A percentile compares a stretch with the other conserved stretches of the same genome.
Conservation (phyloP, 2,888 invertebrate genomes). For the Microdon myrmicae region DNA sequence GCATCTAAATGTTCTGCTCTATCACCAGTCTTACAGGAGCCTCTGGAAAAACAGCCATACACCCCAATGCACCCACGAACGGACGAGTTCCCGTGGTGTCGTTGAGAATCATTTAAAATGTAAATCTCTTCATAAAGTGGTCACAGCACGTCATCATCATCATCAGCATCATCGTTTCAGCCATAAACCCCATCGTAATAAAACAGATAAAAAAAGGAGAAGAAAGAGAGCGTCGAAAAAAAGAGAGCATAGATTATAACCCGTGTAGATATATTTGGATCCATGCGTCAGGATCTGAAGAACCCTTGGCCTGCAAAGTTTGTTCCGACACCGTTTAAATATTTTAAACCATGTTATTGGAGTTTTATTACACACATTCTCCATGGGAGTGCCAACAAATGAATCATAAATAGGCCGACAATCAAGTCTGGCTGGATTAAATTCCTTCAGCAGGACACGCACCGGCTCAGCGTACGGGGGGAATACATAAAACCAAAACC, state of each 20-base stretch:
- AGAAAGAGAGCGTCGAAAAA: no score
- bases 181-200: constrained; percentile 34
- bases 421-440: constrained; percentile 4
- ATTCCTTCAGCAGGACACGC: no score
- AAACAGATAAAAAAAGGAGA: no score
- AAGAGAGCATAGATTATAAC: no score
- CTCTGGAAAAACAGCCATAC: constrained; percentile 16
- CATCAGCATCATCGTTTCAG: constrained; percentile 21
- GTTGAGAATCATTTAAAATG: constrained; percentile 54
- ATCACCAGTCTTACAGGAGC: constrained; percentile 17
- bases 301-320: constrained; percentile 19
- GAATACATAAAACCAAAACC: background rate
- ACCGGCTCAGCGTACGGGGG: background rate
- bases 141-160: constrained; percentile 55
- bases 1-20: constrained; percentile 24
- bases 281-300: constrained; percentile 3
- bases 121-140: constrained; percentile 56
- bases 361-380: constrained; percentile 29
- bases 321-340: constrained; percentile 40
- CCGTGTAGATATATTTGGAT: background rate
- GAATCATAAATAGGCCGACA: constrained; percentile 24
- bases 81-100: constrained; percentile 27
- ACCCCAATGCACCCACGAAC: background rate
- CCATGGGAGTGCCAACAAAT: constrained; percentile 32
- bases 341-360: constrained; percentile 48